Conservation (phyloP, 2,888 invertebrate species). For the Melipona bicolor region DNA sequence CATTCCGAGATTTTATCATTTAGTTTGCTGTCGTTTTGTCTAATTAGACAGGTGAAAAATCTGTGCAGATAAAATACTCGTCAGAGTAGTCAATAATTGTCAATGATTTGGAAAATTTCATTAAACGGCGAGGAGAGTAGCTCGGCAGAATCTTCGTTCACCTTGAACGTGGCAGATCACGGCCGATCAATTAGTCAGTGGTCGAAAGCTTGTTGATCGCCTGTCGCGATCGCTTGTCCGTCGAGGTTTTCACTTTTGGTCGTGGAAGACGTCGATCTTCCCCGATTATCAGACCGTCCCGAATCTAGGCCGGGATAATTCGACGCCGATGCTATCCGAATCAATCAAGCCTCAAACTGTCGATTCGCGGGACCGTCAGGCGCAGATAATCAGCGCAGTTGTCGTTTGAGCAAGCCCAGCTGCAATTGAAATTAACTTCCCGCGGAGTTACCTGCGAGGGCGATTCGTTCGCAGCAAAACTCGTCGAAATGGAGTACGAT, state of each 20-base stretch:
- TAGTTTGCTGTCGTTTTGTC: no score
- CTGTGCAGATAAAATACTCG: no score
- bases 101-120: no score
- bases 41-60: no score
- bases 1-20: no score
- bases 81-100: no score
- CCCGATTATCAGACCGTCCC: not conserved
- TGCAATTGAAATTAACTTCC: not conserved
- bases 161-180: not conserved
- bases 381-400: not conserved
- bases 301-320: constrained; percentile 4
- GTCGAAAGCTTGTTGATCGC: not conserved
- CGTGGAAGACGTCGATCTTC: not conserved
- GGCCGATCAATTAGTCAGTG: not conserved
- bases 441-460: not conserved
- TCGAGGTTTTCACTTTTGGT: not conserved
- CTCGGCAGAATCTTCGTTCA: not conserved
- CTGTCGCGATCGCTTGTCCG: not conserved
- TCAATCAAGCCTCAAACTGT: constrained; percentile 10
- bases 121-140: no score
- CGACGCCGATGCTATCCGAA: not conserved
- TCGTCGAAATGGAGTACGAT: no score
- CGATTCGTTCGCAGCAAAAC: no score
- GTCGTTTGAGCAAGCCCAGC: not conserved
- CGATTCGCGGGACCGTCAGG: not conserved